These are phyloP conservation scores for Watsonalla cultraria DNA, from an alignment of 2,888 invertebrate species.

Conservation along the genomic window DNA sequence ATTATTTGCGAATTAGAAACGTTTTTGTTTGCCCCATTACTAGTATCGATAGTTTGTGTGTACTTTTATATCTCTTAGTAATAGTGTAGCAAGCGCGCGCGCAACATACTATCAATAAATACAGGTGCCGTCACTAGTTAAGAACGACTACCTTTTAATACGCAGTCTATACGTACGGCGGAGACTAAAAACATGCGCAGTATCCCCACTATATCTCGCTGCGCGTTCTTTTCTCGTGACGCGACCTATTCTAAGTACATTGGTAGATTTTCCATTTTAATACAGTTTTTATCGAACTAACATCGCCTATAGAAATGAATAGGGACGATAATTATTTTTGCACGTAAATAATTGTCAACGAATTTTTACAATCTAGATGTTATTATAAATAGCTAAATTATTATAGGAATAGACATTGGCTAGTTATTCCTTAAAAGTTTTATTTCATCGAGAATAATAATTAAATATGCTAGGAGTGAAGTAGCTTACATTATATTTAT, in stretches of 20 bases:
- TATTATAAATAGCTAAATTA: not conserved
- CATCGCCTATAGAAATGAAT: not conserved
- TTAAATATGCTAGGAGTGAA: too few relatives aligned
- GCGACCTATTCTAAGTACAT: too few relatives aligned
- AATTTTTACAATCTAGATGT: not conserved
- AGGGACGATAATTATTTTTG: not conserved
- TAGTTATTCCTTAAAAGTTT: not conserved
- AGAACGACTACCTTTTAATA: too few relatives aligned
- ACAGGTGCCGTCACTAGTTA: not conserved
- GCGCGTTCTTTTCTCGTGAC: too few relatives aligned
- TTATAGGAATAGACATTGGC: not conserved
- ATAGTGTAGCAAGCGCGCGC: conserved; percentile 5
- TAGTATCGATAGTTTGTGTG: conserved; percentile 19
- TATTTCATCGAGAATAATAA: not conserved
- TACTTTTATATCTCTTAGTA: conserved; percentile 10
- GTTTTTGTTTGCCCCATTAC: conserved; percentile 40
- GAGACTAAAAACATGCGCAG: too few relatives aligned
- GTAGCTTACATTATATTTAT: too few relatives aligned
- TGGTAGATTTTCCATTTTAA: conserved; percentile 1
- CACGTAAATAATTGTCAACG: not conserved
- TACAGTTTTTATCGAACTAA: conserved; percentile 10
- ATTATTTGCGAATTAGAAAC: conserved; percentile 63
- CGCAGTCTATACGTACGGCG: too few relatives aligned
- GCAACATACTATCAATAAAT: not conserved
- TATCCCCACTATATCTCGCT: too few relatives aligned